Evolutionary conservation across 2,888 invertebrate genomes (phyloP).

Genomic region (Torymus auratus): DNA sequence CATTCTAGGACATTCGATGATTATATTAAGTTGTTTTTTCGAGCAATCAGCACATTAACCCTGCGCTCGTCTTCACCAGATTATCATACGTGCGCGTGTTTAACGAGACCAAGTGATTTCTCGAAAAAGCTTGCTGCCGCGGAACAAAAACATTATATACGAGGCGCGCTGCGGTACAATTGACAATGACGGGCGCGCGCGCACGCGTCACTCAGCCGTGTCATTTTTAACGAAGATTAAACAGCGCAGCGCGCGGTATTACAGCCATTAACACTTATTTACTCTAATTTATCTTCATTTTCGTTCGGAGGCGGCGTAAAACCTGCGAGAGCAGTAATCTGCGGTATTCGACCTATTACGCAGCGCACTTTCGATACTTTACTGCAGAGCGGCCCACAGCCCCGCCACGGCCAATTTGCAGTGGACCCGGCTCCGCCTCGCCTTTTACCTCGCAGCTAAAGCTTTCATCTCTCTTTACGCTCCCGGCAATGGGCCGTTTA

Average conservation of each 20-base stretch:
- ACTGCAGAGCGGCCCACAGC: background rate
- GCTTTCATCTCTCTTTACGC: background rate
- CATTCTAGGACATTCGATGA: no score
- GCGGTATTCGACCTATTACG: slow-evolving; percentile 7
- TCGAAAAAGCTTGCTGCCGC: slow-evolving; percentile 55
- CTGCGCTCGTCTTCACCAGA: no score
- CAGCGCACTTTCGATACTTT: slow-evolving; percentile 39
- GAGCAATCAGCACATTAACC: no score
- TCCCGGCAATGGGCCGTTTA: slow-evolving; percentile 2
- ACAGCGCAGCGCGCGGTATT: slow-evolving; percentile 69
- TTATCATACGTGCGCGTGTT: background rate
- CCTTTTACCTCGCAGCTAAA: slow-evolving; percentile 24
- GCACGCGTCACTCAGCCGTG: slow-evolving; percentile 54
- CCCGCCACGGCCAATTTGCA: slow-evolving; percentile 4
- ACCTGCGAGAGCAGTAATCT: slow-evolving; percentile 47
- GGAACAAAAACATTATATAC: background rate
- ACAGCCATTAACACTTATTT: slow-evolving; percentile 73
- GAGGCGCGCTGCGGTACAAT: slow-evolving; percentile 47
- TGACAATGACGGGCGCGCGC: slow-evolving; percentile 41
- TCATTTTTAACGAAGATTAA: slow-evolving; percentile 72
- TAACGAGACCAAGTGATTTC: slow-evolving; percentile 61
- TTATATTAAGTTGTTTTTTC: no score
- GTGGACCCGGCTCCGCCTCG: slow-evolving; percentile 1
- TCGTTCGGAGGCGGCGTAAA: slow-evolving; percentile 60
- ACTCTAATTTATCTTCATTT: slow-evolving; percentile 73